Evolutionary conservation across 2,797 vertebrate genomes (phyloP), one percentile per base, ranked within the genome.

Genomic region (Distichodus sexfasciatus): DNA sequence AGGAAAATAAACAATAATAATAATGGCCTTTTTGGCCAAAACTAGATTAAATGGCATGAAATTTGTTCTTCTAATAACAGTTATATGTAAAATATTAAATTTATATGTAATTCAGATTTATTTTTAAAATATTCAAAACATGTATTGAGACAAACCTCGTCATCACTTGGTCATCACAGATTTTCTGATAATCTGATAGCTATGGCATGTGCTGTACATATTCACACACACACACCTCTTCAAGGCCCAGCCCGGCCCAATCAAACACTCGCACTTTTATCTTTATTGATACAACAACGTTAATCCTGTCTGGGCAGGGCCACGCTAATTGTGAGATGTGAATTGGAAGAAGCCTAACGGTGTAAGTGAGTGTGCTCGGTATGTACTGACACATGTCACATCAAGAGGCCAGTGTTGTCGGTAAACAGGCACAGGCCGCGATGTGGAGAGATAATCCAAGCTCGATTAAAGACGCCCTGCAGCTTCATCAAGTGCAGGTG

Each of bases 291-390:
- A 73, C 75, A 81, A 81, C 58, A 59, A 73, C 35, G 54, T 36
- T 24, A 75, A 29, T 43, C 44, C 66, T 65, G 54, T 77, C 74
- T 72, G 55, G 31, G 60, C 66, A 40, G 62, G 57, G 48, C 51
- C 51, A 31, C 15, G 46, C 72, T 57, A 53, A 72, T 65, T 61
- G 55, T 26, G 63, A 68, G 38, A 55, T 48, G 62, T 21, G 21
- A 74, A 71, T 62, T 71, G 60, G 35, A 9, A 66, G 54, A 48
- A 74, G 66, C 12, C 54, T 40, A 31, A 76, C 19, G 66, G 44
- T 54, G 72, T 74, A 79, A 79, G 79, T 74, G 77, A 79, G 79
- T 81, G 80, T 81, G 77, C 72, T 69, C 72, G n/a, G 69, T 81
- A 73, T 81, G 77, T 81, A 77, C 66, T 51, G 75, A 64, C 77